Evolutionary conservation across 53 echinoderm and acorn worm genomes (phyloP).

Genomic region (Mesocentrotus franciscanus): DNA sequence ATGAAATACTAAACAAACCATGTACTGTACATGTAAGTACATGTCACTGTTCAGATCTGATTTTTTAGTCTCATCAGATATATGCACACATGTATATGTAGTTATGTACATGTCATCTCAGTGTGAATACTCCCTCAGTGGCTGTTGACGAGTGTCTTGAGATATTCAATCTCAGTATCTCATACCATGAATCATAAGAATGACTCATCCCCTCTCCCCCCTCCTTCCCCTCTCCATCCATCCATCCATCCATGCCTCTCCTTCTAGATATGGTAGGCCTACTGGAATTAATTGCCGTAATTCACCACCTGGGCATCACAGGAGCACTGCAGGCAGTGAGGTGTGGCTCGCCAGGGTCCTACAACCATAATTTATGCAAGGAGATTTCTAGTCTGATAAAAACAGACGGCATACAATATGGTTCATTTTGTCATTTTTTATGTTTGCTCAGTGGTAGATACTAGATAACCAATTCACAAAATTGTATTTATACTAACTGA

Average conservation of each 20-base stretch:
- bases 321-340: background rate
- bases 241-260: background rate
- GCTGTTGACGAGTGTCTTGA: background rate
- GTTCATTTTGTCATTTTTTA: background rate
- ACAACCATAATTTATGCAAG: background rate
- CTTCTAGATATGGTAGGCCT: background rate
- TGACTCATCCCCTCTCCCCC: background rate
- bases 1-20: too few species aligned
- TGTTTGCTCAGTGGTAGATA: too few species aligned
- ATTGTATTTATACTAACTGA: too few species aligned
- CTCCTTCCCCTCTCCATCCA: background rate
- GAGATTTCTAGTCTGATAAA: background rate
- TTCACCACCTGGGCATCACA: slow-evolving; percentile 30
- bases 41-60: too few species aligned
- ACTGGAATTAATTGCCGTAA: slow-evolving; percentile 26
- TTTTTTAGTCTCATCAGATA: too few species aligned
- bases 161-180: slow-evolving; percentile 15
- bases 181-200: background rate
- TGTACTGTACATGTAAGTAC: too few species aligned
- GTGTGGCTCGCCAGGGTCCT: slow-evolving; percentile 18
- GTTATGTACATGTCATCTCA: background rate
- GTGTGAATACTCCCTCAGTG: background rate
- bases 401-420: background rate
- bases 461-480: too few species aligned
- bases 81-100: too few species aligned